Percentiles rank a stretch among this genome's conserved stretches.
Evolutionary conservation across 2,888 invertebrate genomes (phyloP).

Genomic region (Spialia ferax): DNA sequence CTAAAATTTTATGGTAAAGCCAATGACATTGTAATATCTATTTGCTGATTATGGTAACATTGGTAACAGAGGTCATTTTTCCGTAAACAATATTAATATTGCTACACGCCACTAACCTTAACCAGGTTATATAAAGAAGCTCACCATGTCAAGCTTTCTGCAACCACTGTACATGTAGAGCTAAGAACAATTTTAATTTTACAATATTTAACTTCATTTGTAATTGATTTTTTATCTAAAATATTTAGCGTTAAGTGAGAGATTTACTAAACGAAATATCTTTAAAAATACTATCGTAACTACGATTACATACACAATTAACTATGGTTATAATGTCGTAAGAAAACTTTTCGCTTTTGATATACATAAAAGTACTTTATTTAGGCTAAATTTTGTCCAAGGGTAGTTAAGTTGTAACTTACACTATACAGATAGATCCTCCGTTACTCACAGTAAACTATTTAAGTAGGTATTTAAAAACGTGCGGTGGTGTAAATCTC

Average conservation of each 20-base stretch:
- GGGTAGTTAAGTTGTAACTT: too few relatives aligned
- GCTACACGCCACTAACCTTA: constrained; percentile 52
- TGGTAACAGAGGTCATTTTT: constrained; percentile 6
- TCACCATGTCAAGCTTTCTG: constrained; percentile 30
- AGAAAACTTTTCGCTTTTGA: background rate
- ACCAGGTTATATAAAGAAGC: constrained; percentile 54
- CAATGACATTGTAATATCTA: constrained; percentile 20
- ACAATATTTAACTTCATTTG: background rate
- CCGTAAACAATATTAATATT: constrained; percentile 28
- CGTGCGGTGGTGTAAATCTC: background rate
- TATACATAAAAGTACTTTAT: background rate
- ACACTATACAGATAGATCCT: too few relatives aligned
- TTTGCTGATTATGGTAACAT: constrained; percentile 20
- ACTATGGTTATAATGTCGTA: background rate
- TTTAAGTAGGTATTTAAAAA: background rate
- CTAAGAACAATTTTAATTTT: background rate
- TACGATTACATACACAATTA: too few relatives aligned
- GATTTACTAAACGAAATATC: too few relatives aligned
- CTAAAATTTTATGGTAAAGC: background rate
- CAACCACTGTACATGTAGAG: constrained; percentile 34
- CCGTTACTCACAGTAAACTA: background rate
- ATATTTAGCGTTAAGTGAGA: too few relatives aligned
- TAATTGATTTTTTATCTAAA: background rate
- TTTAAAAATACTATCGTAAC: too few relatives aligned
- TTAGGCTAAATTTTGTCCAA: background rate